Conservation (phyloP, 2,888 invertebrate genomes). For the Ochropleura plecta region DNA sequence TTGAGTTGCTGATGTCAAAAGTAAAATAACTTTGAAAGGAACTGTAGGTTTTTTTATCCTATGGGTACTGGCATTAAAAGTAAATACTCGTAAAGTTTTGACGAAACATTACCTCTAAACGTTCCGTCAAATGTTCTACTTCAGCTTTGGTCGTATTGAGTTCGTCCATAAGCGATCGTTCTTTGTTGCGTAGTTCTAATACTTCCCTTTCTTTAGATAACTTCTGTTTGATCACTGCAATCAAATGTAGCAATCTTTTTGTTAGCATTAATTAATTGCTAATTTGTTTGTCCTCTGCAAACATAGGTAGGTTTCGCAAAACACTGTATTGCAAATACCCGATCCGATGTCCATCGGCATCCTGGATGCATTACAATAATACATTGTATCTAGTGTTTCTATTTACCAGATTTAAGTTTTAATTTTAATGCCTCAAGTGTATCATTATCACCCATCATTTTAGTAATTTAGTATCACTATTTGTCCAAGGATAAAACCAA, state of each 20-base stretch:
- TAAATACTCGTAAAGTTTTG: neutral
- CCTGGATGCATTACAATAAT: neutral
- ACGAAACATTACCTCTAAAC: constrained; percentile 74
- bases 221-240: constrained; percentile 76
- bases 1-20: no score
- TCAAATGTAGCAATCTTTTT: neutral
- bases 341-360: no score
- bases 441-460: constrained; percentile 61
- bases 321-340: neutral
- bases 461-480: neutral
- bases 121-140: constrained; percentile 72
- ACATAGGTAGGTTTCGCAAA: neutral
- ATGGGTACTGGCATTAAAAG: neutral
- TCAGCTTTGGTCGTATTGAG: constrained; percentile 72
- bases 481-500: neutral
- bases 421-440: constrained; percentile 63
- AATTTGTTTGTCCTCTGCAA: neutral
- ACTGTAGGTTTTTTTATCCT: neutral
- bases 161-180: constrained; percentile 75
- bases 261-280: neutral
- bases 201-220: constrained; percentile 71
- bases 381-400: neutral
- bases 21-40: neutral
- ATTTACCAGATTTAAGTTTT: constrained; percentile 70
- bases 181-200: constrained; percentile 72